Percentiles rank a stretch among this genome's conserved stretches.
phyloP scores from a whole-genome alignment of 2,113 vertebrate genomes.

The Ranitomeya variabilis region DNA sequence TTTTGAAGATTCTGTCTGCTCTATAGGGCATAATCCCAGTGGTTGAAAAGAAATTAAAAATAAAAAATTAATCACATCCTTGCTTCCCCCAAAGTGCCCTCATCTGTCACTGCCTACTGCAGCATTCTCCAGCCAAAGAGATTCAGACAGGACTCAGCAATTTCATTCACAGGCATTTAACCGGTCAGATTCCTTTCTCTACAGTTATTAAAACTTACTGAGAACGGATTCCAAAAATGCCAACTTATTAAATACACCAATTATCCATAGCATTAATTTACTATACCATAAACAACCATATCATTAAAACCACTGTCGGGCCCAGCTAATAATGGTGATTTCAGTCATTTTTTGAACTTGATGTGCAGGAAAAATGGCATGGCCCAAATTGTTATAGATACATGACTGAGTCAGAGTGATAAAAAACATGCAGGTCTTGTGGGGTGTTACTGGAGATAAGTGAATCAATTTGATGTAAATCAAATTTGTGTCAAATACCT shows the following conservation, averaged over 20 bases:
- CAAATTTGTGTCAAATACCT: no score
- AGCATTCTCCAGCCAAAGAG: slow-evolving; percentile 1
- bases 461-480: no score
- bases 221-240: not conserved
- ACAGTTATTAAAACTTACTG: not conserved
- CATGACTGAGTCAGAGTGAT: no score
- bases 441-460: no score
- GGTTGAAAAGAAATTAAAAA: slow-evolving; percentile 39
- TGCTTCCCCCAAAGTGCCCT: slow-evolving; percentile 21
- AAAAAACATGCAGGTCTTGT: no score
- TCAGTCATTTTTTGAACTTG: no score
- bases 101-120: slow-evolving; percentile 15
- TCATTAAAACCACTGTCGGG: not conserved
- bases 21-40: slow-evolving; percentile 5
- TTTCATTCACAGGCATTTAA: slow-evolving; percentile 26
- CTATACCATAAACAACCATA: not conserved
- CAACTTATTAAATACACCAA: not conserved
- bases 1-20: slow-evolving; percentile 17
- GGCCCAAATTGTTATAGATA: no score
- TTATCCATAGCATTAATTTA: not conserved
- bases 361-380: no score
- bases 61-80: slow-evolving; percentile 42
- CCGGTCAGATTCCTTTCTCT: not conserved
- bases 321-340: no score
- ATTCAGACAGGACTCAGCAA: slow-evolving; percentile 37